Conservation (phyloP, 2,888 invertebrate species). For the Psylliodes chrysocephalus region DNA sequence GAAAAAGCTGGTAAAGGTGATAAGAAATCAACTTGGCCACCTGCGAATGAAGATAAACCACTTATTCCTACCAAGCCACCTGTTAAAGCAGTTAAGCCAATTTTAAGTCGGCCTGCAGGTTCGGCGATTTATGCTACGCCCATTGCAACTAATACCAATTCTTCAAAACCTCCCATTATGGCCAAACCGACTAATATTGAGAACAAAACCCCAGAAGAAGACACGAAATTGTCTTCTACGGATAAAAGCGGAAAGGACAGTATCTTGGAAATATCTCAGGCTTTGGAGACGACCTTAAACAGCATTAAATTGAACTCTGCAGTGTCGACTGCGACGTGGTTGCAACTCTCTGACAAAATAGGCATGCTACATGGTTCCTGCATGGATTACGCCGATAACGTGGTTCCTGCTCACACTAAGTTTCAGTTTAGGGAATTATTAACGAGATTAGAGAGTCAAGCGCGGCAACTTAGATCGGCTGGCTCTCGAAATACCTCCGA, state of each 20-base stretch:
- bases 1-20: slow-evolving; percentile 59
- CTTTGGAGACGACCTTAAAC: slow-evolving; percentile 73
- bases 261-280: slow-evolving; percentile 74
- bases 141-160: slow-evolving; percentile 54
- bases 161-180: slow-evolving; percentile 65
- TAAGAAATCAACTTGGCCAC: slow-evolving; percentile 66
- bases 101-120: slow-evolving; percentile 65
- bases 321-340: slow-evolving; percentile 76
- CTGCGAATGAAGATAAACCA: slow-evolving; percentile 71
- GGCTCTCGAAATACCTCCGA: slow-evolving; percentile 77
- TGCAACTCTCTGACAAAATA: slow-evolving; percentile 83
- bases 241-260: slow-evolving; percentile 65
- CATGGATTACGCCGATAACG: slow-evolving; percentile 82
- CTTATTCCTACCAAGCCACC: slow-evolving; percentile 77
- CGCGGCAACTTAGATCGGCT: slow-evolving; percentile 74
- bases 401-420: slow-evolving; percentile 85
- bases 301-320: slow-evolving; percentile 68
- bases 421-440: slow-evolving; percentile 86
- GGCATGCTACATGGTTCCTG: slow-evolving; percentile 85
- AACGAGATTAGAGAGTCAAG: slow-evolving; percentile 76
- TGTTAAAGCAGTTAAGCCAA: slow-evolving; percentile 71
- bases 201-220: slow-evolving; percentile 61
- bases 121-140: slow-evolving; percentile 86
- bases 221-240: slow-evolving; percentile 62
- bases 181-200: slow-evolving; percentile 64